Conservation (phyloP, 2,888 invertebrate genomes). For the Drosophila tanythrix region DNA sequence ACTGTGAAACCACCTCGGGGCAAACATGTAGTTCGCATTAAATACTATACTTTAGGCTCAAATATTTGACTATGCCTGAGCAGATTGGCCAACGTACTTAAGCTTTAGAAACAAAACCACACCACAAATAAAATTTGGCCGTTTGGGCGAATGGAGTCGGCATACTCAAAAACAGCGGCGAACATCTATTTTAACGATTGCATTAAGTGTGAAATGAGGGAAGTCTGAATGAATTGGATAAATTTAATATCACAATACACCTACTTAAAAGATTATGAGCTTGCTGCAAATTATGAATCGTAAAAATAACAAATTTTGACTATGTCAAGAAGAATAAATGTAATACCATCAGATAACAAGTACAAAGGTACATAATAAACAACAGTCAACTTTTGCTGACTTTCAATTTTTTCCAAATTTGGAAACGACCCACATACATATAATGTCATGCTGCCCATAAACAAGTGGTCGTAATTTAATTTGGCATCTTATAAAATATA, state of each 20-base stretch:
- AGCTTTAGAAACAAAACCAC: background rate
- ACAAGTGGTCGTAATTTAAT: conserved; percentile 58
- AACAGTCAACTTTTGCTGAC: background rate
- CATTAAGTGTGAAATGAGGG: conserved; percentile 12
- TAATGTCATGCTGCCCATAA: conserved; percentile 30
- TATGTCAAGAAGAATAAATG: background rate
- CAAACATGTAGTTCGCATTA: conserved; percentile 47
- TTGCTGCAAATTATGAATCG: background rate
- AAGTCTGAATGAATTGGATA: conserved; percentile 3
- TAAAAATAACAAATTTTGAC: conserved; percentile 3
- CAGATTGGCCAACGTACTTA: conserved; percentile 8
- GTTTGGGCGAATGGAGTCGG: conserved; percentile 11
- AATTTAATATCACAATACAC: conserved; percentile 13
- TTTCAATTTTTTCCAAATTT: background rate
- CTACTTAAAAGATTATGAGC: conserved; percentile 4
- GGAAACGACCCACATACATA: conserved; percentile 1
- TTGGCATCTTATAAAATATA: conserved; percentile 64
- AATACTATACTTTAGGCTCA: conserved; percentile 28
- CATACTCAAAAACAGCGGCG: conserved; percentile 17
- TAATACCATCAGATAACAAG: background rate
- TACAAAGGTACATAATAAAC: background rate
- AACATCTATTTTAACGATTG: conserved; percentile 17
- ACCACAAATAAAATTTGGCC: conserved; percentile 1
- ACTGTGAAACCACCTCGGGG: conserved; percentile 37
- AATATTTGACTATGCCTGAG: conserved; percentile 22